These are phyloP conservation scores for Cyanoderma ruficeps DNA, from an alignment of 2,113 vertebrate species.

Conservation along the genomic window DNA sequence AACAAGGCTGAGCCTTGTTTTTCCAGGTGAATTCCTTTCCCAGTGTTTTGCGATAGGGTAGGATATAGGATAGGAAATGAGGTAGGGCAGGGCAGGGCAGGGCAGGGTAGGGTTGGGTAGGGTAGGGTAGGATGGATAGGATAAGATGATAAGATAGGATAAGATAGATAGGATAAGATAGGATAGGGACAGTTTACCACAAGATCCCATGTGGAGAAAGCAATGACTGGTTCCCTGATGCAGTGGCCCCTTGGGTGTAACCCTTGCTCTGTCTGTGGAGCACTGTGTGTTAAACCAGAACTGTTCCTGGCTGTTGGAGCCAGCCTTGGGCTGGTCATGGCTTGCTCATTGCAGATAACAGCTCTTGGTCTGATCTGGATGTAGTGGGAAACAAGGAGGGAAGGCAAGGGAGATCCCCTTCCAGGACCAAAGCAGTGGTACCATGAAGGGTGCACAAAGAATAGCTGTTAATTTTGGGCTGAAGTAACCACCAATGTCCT, in stretches of 20 bases:
- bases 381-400: neutral
- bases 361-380: accelerated
- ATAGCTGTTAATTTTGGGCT: neutral
- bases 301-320: neutral
- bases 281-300: neutral
- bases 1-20: neutral
- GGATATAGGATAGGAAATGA: too few species aligned
- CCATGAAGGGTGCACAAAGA: neutral
- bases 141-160: too few species aligned
- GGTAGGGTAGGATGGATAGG: too few species aligned
- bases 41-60: too few species aligned
- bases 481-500: neutral
- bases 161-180: too few species aligned
- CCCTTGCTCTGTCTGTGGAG: neutral
- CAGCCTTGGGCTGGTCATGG: accelerated
- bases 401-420: neutral
- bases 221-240: neutral
- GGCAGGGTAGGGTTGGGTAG: too few species aligned
- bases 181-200: neutral
- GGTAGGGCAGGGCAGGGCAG: neutral
- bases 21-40: neutral
- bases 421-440: neutral
- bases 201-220: accelerated
- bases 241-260: too few species aligned
- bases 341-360: neutral